phyloP scores from a whole-genome alignment of 2,888 invertebrate species.

The Ophioninae sp. region DNA sequence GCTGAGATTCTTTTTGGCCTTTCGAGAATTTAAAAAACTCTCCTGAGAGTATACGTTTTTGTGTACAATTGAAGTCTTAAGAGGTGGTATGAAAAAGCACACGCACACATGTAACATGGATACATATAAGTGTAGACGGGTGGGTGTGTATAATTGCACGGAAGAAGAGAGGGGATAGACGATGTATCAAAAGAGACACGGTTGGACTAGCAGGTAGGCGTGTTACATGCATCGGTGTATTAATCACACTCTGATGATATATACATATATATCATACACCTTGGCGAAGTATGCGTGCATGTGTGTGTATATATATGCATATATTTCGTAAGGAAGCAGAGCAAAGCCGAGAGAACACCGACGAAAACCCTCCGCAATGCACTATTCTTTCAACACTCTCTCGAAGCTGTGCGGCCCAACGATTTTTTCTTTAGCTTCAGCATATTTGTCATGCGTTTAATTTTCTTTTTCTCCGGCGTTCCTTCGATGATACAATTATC shows the following conservation, averaged over 20 bases:
- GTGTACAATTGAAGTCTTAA: neutral
- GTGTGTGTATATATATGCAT: neutral
- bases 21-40: neutral
- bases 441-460: constrained; percentile 7
- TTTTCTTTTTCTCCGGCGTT: constrained; percentile 12
- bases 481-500: constrained; percentile 15
- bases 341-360: constrained; percentile 47
- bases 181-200: constrained; percentile 46
- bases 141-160: neutral
- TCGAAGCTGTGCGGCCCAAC: neutral
- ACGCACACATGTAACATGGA: constrained; percentile 13
- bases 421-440: neutral
- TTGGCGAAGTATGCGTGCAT: constrained; percentile 5
- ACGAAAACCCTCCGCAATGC: constrained; percentile 11
- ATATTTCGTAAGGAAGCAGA: constrained; percentile 47
- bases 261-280: constrained; percentile 11
- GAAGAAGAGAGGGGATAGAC: constrained; percentile 11
- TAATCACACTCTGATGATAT: constrained; percentile 49
- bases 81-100: neutral
- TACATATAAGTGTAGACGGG: neutral
- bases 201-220: constrained; percentile 61
- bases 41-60: neutral
- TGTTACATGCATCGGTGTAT: constrained; percentile 53
- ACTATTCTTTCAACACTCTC: constrained; percentile 2
- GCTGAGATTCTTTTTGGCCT: neutral